phyloP scores from a whole-genome alignment of 2,113 vertebrate genomes.

The Hystrix brachyura region DNA sequence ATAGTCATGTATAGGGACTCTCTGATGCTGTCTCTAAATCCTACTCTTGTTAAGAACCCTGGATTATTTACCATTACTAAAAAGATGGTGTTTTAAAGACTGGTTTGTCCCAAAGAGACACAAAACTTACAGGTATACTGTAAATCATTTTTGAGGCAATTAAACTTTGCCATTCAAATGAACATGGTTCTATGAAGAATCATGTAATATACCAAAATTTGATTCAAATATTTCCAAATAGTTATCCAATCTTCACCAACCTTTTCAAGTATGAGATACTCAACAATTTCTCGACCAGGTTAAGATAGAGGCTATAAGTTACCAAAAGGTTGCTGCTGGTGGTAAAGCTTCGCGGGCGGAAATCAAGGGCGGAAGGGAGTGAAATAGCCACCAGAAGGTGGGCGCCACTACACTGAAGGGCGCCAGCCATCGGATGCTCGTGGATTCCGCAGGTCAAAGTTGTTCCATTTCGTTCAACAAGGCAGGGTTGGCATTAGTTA shows the following conservation, averaged over 20 bases:
- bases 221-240: background rate
- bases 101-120: background rate
- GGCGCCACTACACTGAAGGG: background rate
- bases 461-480: background rate
- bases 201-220: background rate
- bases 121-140: background rate
- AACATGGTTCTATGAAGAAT: background rate
- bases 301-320: background rate
- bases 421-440: background rate
- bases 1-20: background rate
- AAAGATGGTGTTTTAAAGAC: background rate
- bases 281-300: background rate
- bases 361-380: background rate
- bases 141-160: background rate
- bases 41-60: background rate
- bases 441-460: background rate
- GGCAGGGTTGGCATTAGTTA: background rate
- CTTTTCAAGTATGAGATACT: background rate
- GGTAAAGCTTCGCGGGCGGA: rapidly evolving
- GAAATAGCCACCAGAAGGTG: background rate
- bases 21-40: background rate
- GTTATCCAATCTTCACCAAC: background rate
- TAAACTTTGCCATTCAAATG: background rate
- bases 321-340: background rate
- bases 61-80: background rate